phyloP scores from a whole-genome alignment of 2,113 vertebrate species.

The Crotalus horridus region DNA sequence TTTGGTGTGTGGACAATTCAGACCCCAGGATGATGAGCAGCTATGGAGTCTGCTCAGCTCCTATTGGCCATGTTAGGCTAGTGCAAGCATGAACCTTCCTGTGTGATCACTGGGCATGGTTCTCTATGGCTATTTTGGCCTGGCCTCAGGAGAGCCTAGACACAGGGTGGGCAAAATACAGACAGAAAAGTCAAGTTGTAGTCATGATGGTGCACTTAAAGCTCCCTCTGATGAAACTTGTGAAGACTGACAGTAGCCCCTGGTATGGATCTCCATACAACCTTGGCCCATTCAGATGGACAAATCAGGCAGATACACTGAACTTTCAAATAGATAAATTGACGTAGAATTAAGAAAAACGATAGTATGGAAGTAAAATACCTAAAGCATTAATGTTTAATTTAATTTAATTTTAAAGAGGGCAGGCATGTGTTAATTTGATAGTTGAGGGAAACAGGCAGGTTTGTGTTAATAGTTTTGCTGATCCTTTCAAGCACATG shows the following conservation, averaged over 20 bases:
- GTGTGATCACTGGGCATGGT: background rate
- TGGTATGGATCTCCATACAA: background rate
- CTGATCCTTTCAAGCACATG: background rate
- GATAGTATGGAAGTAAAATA: background rate
- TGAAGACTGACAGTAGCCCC: background rate
- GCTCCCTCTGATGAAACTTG: background rate
- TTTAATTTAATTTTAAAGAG: background rate
- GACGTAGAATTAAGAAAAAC: background rate
- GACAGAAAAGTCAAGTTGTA: background rate
- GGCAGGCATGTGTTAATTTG: background rate
- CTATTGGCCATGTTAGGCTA: no score
- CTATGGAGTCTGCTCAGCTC: no score
- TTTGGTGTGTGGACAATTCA: no score
- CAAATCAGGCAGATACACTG: background rate
- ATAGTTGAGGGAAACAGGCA: background rate
- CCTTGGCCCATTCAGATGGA: background rate
- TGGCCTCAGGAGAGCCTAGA: background rate
- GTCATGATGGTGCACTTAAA: background rate
- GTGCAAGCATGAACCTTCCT: background rate
- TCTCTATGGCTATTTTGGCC: background rate
- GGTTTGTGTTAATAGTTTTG: background rate
- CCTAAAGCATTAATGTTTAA: background rate
- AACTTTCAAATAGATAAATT: background rate
- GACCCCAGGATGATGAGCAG: no score
- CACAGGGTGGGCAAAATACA: background rate